Evolutionary conservation across 92 coral and sea anemone genomes (phyloP).

Genomic region (Epizoanthus rinbou): DNA sequence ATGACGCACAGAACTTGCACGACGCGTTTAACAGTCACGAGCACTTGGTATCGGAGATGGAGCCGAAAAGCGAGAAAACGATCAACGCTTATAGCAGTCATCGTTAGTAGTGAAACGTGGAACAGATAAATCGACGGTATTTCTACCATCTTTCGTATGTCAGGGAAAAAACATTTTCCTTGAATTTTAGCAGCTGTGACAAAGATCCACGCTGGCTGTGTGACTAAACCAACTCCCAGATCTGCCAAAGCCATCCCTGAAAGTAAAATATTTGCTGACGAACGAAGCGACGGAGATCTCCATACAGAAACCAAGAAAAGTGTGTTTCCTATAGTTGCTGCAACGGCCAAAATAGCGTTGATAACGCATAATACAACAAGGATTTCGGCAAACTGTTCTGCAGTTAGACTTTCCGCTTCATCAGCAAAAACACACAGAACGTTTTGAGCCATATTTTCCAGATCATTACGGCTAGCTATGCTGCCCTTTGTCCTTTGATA

Average conservation of each 20-base stretch:
- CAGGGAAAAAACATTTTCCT: conserved; percentile 9
- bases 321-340: conserved; percentile 15
- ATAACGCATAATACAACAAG: conserved; percentile 5
- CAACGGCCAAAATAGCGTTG: not conserved
- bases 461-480: too few relatives aligned
- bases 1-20: not conserved
- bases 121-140: not conserved
- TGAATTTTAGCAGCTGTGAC: conserved; percentile 15
- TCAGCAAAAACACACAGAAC: conserved; percentile 11
- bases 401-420: not conserved
- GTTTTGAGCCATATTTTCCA: not conserved
- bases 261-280: not conserved
- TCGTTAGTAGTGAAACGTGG: conserved; percentile 11
- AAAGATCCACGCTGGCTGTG: conserved; percentile 10
- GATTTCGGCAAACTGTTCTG: not conserved
- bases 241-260: conserved; percentile 27
- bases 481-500: too few relatives aligned
- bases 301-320: not conserved
- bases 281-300: conserved; percentile 13
- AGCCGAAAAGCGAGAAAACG: conserved; percentile 3
- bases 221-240: not conserved
- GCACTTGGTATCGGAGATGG: conserved; percentile 10
- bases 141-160: not conserved
- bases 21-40: not conserved
- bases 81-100: conserved; percentile 11